phyloP scores from a whole-genome alignment of 2,113 vertebrate species.

The rabbit (Oryctolagus cuniculus) region DNA sequence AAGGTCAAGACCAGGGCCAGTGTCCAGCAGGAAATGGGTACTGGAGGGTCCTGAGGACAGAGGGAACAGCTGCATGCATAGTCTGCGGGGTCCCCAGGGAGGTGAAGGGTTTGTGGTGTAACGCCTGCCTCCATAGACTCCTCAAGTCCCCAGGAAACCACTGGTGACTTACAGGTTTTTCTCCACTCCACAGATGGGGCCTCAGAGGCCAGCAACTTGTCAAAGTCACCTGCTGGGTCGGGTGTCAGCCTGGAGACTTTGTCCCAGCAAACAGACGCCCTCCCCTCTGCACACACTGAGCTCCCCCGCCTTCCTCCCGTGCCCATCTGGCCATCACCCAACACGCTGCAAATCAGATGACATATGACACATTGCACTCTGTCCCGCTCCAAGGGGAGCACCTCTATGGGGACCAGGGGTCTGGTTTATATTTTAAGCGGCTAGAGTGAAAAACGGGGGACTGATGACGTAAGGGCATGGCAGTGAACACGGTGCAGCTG shows the following conservation, averaged over 20 bases:
- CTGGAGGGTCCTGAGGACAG: not conserved
- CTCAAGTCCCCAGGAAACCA: slow-evolving; percentile 55
- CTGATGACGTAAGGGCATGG: slow-evolving; percentile 57
- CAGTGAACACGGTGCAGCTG: slow-evolving; percentile 30
- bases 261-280: slow-evolving; percentile 38
- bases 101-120: not conserved
- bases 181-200: not conserved
- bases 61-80: accelerated
- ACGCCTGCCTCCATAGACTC: not conserved
- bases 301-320: not conserved
- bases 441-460: slow-evolving; percentile 56
- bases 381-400: slow-evolving; percentile 43
- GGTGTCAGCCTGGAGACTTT: slow-evolving; percentile 19
- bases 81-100: not conserved
- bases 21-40: not conserved
- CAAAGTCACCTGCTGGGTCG: slow-evolving; percentile 57
- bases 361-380: slow-evolving; percentile 60
- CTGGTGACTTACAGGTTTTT: not conserved
- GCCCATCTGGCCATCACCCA: slow-evolving; percentile 71
- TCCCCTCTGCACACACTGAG: not conserved
- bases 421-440: slow-evolving; percentile 77
- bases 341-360: slow-evolving; percentile 74
- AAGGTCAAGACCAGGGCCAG: not conserved
- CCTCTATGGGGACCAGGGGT: slow-evolving; percentile 44
- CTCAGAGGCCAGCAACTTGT: slow-evolving; percentile 21